Percentiles rank a stretch among this genome's conserved stretches.
Evolutionary conservation across 2,113 vertebrate species (phyloP).

Genomic region (Pelecanus crispus): DNA sequence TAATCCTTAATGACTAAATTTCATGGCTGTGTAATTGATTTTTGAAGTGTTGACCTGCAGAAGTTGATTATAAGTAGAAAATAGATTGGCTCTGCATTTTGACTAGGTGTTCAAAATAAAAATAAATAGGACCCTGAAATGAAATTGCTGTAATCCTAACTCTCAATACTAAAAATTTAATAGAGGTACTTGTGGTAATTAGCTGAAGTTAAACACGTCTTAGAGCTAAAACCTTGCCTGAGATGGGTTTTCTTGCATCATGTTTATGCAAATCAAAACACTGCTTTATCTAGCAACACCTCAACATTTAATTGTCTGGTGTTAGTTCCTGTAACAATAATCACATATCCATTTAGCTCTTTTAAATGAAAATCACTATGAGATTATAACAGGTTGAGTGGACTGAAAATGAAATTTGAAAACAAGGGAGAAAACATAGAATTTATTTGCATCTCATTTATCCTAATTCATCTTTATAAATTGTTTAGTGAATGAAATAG

Average conservation of each 20-base stretch:
- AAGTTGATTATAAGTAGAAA: conserved; percentile 66
- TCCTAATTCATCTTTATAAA: conserved; percentile 68
- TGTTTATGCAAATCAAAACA: conserved; percentile 83
- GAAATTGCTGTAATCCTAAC: conserved; percentile 68
- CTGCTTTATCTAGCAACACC: conserved; percentile 81
- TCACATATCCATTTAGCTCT: conserved; percentile 82
- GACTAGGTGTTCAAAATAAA: conserved; percentile 68
- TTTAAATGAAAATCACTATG: conserved; percentile 83
- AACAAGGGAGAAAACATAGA: conserved; percentile 74
- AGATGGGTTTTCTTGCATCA: conserved; percentile 71
- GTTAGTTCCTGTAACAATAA: conserved; percentile 83
- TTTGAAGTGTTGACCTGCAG: conserved; percentile 63
- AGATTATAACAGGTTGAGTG: conserved; percentile 84
- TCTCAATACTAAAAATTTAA: conserved; percentile 71
- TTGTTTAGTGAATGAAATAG: conserved; percentile 58
- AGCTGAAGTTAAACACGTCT: conserved; percentile 73
- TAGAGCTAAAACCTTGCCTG: conserved; percentile 73
- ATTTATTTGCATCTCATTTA: conserved; percentile 82
- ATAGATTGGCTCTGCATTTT: conserved; percentile 57
- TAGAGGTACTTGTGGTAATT: conserved; percentile 74
- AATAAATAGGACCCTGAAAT: conserved; percentile 64
- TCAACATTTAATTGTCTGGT: conserved; percentile 84
- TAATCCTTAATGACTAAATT: conserved; percentile 72
- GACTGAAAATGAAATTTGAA: conserved; percentile 84
- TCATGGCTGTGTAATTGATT: conserved; percentile 71